Conservation (phyloP, 2,888 invertebrate species). For the Ganaspis brasiliensis region DNA sequence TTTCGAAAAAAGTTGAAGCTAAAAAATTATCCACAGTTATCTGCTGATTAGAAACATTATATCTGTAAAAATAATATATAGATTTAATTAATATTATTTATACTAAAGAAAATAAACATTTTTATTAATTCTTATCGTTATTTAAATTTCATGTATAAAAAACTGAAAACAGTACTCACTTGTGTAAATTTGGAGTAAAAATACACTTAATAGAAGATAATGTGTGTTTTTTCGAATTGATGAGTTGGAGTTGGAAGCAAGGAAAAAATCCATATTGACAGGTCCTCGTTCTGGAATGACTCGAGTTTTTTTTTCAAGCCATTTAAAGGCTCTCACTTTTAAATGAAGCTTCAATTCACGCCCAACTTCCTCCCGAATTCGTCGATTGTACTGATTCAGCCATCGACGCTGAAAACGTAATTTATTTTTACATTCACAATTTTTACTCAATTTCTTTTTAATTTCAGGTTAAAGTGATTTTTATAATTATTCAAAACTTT, state of each 20-base stretch:
- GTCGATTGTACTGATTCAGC: constrained; percentile 90
- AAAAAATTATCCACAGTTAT: background rate
- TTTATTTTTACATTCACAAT: constrained; percentile 4
- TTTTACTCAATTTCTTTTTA: no score
- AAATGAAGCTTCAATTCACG: constrained; percentile 87
- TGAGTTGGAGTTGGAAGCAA: constrained; percentile 58
- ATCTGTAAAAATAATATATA: background rate
- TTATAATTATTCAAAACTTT: no score
- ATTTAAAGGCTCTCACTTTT: constrained; percentile 88
- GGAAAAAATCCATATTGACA: constrained; percentile 66
- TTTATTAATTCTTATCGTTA: no score
- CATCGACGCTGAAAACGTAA: constrained; percentile 85
- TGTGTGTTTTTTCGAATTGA: constrained; percentile 44
- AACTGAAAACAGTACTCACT: constrained; percentile 17
- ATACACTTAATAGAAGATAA: constrained; percentile 32
- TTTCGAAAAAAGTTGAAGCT: background rate
- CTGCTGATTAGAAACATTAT: background rate
- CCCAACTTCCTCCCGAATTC: constrained; percentile 88
- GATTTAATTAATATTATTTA: background rate
- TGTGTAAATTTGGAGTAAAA: constrained; percentile 20
- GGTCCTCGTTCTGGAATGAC: constrained; percentile 84
- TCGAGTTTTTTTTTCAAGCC: constrained; percentile 92
- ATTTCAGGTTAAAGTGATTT: no score
- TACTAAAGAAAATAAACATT: no score
- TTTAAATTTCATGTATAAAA: no score